These are phyloP conservation scores for Nyctibius bracteatus DNA, from an alignment of 2,113 vertebrate genomes.

Conservation along the genomic window DNA sequence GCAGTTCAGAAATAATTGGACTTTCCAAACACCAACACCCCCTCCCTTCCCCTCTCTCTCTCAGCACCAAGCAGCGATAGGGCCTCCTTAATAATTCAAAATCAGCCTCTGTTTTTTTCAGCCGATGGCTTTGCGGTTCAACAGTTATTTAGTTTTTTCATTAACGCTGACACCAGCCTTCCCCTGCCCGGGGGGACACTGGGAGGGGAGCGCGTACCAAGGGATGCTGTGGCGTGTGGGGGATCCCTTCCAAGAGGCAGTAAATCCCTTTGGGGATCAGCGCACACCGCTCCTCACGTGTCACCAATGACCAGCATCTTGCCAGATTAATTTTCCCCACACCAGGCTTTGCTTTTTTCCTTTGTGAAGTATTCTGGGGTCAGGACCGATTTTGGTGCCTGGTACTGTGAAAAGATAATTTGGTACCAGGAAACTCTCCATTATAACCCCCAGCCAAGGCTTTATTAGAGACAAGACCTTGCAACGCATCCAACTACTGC, in stretches of 20 bases:
- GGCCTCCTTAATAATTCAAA: conserved; percentile 72
- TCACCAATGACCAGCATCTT: not conserved
- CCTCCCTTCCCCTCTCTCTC: conserved; percentile 61
- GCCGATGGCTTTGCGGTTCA: conserved; percentile 45
- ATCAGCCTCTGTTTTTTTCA: conserved; percentile 61
- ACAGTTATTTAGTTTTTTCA: conserved; percentile 75
- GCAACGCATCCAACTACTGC: no score
- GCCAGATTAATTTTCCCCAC: not conserved
- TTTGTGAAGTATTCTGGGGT: not conserved
- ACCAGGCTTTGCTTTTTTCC: not conserved
- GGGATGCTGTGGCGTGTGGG: not conserved
- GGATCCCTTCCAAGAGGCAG: not conserved
- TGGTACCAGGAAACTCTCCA: not conserved
- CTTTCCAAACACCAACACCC: conserved; percentile 72
- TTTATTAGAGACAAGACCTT: not conserved
- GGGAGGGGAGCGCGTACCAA: not conserved
- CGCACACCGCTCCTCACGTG: not conserved
- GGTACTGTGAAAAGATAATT: not conserved
- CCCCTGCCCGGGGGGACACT: not conserved
- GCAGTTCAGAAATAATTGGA: conserved; percentile 79
- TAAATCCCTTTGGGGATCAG: conserved; percentile 8
- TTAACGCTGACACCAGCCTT: conserved; percentile 42
- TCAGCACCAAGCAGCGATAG: conserved; percentile 44
- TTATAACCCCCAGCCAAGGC: not conserved
- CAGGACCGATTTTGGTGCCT: not conserved